These are phyloP conservation scores for Aplochiton taeniatus DNA, from an alignment of 2,797 vertebrate species.

Conservation along the genomic window DNA sequence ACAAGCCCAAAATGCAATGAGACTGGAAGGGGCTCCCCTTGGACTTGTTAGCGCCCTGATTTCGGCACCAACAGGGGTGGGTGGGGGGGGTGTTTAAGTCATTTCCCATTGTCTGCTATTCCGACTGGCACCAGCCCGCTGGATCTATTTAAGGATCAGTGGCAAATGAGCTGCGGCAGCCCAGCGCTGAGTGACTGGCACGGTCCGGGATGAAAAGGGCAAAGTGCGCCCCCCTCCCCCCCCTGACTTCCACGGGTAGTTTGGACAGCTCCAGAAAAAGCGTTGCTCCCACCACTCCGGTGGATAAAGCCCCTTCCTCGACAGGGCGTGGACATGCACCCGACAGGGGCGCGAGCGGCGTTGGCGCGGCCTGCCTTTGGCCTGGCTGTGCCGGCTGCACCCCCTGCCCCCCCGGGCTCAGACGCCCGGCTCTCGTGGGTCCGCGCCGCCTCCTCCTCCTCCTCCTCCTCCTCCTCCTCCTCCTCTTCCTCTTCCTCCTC, in stretches of 20 bases:
- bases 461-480: constrained; percentile 55
- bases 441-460: constrained; percentile 16
- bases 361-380: too few relatives aligned
- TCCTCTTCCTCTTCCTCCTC: constrained; percentile 60
- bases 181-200: constrained; percentile 67
- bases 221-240: constrained; percentile 47
- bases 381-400: too few relatives aligned
- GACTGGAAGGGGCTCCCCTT: constrained; percentile 63
- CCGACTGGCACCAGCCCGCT: constrained; percentile 62
- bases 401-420: constrained; percentile 28
- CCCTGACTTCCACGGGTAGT: too few relatives aligned
- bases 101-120: constrained; percentile 74
- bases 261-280: too few relatives aligned
- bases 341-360: constrained; percentile 32
- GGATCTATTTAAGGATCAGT: constrained; percentile 65
- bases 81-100: constrained; percentile 64
- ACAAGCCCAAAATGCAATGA: constrained; percentile 74
- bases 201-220: constrained; percentile 62
- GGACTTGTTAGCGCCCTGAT: constrained; percentile 76
- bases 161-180: constrained; percentile 69
- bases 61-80: constrained; percentile 64
- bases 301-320: too few relatives aligned
- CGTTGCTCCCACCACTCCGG: constrained; percentile 16
- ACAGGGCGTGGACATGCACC: constrained; percentile 49
- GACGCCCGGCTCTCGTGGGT: too few relatives aligned